A percentile compares a stretch with the other conserved stretches of the same genome.
phyloP scores from a whole-genome alignment of 2,797 vertebrate genomes.

The Geotrypetes seraphini region DNA sequence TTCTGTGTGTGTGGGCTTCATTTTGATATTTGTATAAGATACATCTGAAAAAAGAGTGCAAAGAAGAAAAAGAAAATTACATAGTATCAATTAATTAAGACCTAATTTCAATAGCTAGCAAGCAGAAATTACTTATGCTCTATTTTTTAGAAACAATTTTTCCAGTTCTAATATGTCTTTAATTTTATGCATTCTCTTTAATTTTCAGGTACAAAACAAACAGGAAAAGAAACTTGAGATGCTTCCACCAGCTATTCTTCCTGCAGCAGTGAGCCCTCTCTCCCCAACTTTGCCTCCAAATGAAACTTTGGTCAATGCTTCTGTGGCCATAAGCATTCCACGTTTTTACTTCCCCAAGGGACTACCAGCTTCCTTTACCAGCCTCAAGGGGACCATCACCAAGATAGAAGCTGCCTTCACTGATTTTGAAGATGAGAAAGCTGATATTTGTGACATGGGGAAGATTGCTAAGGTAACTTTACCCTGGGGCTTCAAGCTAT shows the following conservation, averaged over 20 bases:
- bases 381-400: constrained; percentile 73
- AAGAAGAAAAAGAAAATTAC: no score
- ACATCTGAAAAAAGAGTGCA: no score
- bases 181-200: no score
- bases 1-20: no score
- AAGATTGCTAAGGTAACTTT: constrained; percentile 85
- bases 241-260: constrained; percentile 58
- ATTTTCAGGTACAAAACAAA: constrained; percentile 79
- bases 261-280: constrained; percentile 41
- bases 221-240: constrained; percentile 83
- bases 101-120: no score
- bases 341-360: constrained; percentile 96
- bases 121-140: no score
- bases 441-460: constrained; percentile 87
- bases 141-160: no score
- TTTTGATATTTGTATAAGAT: no score
- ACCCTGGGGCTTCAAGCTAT: neutral
- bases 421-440: constrained; percentile 87
- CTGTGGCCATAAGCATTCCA: constrained; percentile 93
- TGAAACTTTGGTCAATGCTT: constrained; percentile 57
- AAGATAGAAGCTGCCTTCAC: constrained; percentile 74
- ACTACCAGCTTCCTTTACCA: constrained; percentile 67
- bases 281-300: constrained; percentile 49
- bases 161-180: no score
- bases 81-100: no score